Evolutionary conservation across 2,797 vertebrate species (phyloP).

Genomic region (Poecile montanus): DNA sequence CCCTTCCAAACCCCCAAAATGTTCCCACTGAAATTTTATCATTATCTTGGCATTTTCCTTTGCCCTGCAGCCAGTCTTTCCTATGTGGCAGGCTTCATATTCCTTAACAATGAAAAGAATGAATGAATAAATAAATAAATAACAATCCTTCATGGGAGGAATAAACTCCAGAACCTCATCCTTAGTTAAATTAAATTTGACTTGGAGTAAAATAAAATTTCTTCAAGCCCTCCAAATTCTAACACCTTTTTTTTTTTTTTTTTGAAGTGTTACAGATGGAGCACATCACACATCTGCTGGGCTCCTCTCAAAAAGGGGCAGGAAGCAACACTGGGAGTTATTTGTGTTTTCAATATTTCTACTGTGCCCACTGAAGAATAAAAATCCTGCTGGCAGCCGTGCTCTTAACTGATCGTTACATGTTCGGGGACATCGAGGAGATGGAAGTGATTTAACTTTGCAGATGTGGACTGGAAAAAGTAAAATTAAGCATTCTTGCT

Average conservation of each 20-base stretch:
- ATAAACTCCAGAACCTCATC: background rate
- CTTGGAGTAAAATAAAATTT: background rate
- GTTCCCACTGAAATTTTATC: background rate
- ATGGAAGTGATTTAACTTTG: background rate
- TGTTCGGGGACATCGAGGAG: background rate
- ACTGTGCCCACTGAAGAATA: background rate
- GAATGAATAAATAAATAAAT: background rate
- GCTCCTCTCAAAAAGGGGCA: background rate
- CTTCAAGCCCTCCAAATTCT: background rate
- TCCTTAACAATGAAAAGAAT: background rate
- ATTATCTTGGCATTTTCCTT: background rate
- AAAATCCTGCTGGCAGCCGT: background rate
- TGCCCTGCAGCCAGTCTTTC: background rate
- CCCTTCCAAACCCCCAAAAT: fast-evolving
- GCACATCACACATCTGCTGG: background rate
- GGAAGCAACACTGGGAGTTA: background rate
- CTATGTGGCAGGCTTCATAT: background rate
- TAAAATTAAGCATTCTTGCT: background rate
- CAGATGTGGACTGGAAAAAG: background rate
- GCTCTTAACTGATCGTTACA: background rate
- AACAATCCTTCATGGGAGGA: background rate
- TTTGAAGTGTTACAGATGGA: background rate
- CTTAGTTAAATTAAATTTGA: background rate
- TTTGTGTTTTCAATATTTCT: background rate
- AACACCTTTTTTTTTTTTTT: background rate